Evolutionary conservation across 2,888 invertebrate species (phyloP).

Genomic region (Achlya flavicornis): DNA sequence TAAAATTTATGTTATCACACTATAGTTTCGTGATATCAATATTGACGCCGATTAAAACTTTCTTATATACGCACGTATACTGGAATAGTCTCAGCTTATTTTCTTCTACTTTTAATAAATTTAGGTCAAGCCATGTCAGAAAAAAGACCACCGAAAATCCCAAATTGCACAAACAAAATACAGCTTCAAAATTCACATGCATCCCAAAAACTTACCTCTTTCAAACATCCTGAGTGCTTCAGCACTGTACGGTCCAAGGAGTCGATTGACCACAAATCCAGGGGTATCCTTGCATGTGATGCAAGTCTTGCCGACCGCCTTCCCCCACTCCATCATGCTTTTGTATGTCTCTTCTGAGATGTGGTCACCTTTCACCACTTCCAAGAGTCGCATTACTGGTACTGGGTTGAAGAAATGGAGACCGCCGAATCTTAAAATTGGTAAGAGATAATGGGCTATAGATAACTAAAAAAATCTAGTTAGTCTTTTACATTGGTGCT

Average conservation of each 20-base stretch:
- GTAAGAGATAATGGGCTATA: too few relatives aligned
- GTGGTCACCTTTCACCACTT: conserved; percentile 89
- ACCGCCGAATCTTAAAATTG: conserved; percentile 87
- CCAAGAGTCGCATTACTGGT: conserved; percentile 94
- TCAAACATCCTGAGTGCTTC: conserved; percentile 93
- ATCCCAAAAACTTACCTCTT: conserved; percentile 83
- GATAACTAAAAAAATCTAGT: too few relatives aligned
- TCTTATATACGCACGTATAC: too few relatives aligned
- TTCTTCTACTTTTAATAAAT: too few relatives aligned
- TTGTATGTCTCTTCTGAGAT: conserved; percentile 91
- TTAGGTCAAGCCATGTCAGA: too few relatives aligned
- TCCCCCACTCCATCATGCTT: conserved; percentile 90
- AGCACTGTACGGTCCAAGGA: conserved; percentile 92
- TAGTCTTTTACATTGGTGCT: too few relatives aligned
- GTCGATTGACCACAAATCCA: conserved; percentile 95
- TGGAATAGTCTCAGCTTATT: too few relatives aligned
- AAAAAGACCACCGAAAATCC: not conserved
- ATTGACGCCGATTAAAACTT: too few relatives aligned
- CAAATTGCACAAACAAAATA: not conserved
- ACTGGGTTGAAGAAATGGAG: conserved; percentile 97
- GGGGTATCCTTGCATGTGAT: conserved; percentile 96
- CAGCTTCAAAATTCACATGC: not conserved
- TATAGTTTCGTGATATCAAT: too few relatives aligned
- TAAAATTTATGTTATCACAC: too few relatives aligned
- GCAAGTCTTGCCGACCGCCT: conserved; percentile 91